Conservation (phyloP, 2,113 vertebrate genomes). For the Aegypius monachus region DNA sequence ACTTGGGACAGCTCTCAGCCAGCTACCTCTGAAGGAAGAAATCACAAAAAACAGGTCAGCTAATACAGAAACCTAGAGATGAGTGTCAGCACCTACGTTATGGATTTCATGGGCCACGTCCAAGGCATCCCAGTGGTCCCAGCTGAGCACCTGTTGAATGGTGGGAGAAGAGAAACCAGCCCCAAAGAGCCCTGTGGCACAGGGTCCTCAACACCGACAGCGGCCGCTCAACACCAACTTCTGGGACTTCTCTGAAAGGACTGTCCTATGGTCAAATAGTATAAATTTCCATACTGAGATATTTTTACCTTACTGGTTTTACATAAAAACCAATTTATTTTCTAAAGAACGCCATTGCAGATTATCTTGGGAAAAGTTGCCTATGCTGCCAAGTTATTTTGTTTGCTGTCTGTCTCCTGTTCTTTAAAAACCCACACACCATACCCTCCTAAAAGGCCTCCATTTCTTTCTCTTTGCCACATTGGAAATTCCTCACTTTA, state of each 20-base stretch:
- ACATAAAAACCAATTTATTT: neutral
- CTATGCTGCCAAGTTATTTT: neutral
- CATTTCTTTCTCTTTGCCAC: neutral
- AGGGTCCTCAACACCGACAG: neutral
- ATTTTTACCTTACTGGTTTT: neutral
- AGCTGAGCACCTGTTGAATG: neutral
- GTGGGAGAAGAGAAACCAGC: neutral
- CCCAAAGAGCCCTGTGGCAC: neutral
- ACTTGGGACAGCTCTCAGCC: neutral
- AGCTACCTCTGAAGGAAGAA: neutral
- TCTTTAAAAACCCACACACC: neutral
- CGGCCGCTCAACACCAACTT: neutral
- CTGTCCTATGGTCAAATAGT: neutral
- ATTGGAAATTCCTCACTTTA: neutral
- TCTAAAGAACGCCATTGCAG: neutral
- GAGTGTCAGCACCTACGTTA: neutral
- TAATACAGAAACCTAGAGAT: neutral
- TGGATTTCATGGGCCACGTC: neutral
- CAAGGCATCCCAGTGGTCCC: neutral
- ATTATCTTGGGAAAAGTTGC: neutral
- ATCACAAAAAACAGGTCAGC: neutral
- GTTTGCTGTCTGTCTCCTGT: neutral
- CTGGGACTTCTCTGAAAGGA: neutral
- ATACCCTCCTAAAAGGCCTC: neutral
- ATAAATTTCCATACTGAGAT: neutral